Conservation (phyloP, 2,888 invertebrate genomes). For the Phalera bucephala region DNA sequence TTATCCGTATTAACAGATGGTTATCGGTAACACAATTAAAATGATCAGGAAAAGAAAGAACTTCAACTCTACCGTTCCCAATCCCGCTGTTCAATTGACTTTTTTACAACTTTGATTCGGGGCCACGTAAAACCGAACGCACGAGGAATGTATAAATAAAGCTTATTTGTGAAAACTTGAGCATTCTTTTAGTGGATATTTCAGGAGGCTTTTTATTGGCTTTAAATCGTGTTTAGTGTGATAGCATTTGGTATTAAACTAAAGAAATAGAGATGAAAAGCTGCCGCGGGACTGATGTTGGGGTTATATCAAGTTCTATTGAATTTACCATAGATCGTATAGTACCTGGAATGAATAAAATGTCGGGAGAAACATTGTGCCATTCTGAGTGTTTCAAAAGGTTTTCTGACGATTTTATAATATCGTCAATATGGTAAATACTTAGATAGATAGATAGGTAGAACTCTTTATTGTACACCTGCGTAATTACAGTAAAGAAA, state of each 20-base stretch:
- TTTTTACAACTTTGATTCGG: constrained; percentile 55
- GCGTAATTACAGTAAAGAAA: too few species aligned
- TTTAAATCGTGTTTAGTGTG: constrained; percentile 45
- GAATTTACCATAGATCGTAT: too few species aligned
- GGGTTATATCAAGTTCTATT: too few species aligned
- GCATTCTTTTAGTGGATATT: constrained; percentile 46
- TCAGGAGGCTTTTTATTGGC: constrained; percentile 45
- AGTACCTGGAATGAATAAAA: too few species aligned
- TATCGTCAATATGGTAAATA: too few species aligned
- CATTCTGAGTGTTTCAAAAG: too few species aligned
- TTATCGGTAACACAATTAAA: too few species aligned
- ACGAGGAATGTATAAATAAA: constrained; percentile 53
- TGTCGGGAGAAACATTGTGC: too few species aligned
- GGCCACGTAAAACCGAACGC: constrained; percentile 44
- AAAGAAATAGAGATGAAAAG: constrained; percentile 3
- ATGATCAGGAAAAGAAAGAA: not conserved
- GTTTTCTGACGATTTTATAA: too few species aligned
- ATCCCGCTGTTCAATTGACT: constrained; percentile 32
- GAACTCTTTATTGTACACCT: too few species aligned
- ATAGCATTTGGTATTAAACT: constrained; percentile 15
- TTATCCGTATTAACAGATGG: too few species aligned
- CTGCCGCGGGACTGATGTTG: not conserved
- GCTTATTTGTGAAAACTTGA: constrained; percentile 34
- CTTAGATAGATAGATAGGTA: too few species aligned
- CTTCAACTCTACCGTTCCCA: not conserved